phyloP scores from a whole-genome alignment of 2,888 invertebrate species.

The Torymus tubicola region DNA sequence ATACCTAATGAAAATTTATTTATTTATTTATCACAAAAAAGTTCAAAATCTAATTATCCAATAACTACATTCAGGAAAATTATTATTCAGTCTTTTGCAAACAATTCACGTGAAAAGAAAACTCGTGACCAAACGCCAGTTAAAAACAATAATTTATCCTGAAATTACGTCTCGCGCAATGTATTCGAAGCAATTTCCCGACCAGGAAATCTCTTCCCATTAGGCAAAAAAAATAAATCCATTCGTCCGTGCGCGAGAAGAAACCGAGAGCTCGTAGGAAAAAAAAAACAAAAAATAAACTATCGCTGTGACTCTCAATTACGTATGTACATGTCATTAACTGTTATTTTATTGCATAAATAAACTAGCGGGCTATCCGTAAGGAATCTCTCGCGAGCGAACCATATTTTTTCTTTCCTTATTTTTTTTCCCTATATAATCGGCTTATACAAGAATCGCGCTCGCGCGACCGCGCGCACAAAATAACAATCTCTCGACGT shows the following conservation, averaged over 20 bases:
- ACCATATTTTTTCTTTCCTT: no score
- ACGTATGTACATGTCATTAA: constrained; percentile 30
- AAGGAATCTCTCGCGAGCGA: not conserved
- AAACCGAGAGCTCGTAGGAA: no score
- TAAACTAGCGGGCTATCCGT: not conserved
- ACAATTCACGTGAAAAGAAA: not conserved
- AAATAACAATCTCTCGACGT: not conserved
- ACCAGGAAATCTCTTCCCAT: no score
- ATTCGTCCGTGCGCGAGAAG: no score
- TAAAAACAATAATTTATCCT: not conserved
- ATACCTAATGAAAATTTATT: no score
- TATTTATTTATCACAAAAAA: no score
- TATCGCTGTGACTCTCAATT: not conserved
- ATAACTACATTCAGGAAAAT: not conserved
- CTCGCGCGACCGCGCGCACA: not conserved
- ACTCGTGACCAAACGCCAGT: not conserved
- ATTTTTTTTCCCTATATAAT: not conserved
- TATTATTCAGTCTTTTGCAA: no score
- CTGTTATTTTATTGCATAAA: constrained; percentile 22
- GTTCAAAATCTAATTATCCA: no score
- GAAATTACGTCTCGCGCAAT: not conserved
- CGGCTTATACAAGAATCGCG: constrained; percentile 8
- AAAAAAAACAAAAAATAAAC: constrained; percentile 24
- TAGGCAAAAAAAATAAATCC: no score
- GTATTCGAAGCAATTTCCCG: not conserved